phyloP scores from a whole-genome alignment of 30 jellyfish, hydroid and myxozoan genomes.

The Cassiopea xamachana region DNA sequence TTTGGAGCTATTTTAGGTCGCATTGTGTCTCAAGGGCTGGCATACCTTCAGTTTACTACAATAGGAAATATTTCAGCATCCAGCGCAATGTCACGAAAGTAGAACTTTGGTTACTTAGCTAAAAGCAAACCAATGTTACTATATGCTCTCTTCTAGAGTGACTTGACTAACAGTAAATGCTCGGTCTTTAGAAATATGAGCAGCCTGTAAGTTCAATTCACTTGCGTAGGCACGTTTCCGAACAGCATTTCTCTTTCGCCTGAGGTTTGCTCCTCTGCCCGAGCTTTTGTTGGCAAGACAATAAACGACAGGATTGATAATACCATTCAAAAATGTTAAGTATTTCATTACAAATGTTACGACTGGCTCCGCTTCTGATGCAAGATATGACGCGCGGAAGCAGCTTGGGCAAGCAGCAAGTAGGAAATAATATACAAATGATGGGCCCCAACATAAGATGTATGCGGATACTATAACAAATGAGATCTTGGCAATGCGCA shows the following conservation, averaged over 20 bases:
- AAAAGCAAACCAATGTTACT: too few species aligned
- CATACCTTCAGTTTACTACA: too few species aligned
- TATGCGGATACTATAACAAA: conserved; percentile 51
- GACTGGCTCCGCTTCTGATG: conserved; percentile 63
- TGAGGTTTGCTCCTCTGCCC: not conserved
- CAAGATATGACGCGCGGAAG: conserved; percentile 58
- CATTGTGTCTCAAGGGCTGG: too few species aligned
- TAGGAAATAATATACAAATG: conserved; percentile 77
- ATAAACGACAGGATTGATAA: conserved; percentile 83
- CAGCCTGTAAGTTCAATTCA: not conserved
- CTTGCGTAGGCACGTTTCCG: not conserved
- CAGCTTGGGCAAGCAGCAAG: conserved; percentile 69
- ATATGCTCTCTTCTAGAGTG: not conserved
- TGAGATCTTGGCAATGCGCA: conserved; percentile 70
- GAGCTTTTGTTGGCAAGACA: conserved; percentile 29
- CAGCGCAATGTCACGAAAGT: too few species aligned
- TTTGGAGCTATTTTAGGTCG: too few species aligned
- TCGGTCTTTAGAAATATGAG: not conserved
- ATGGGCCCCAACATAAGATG: conserved; percentile 94
- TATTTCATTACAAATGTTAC: conserved; percentile 74
- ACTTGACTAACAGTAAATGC: not conserved
- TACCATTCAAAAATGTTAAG: conserved; percentile 86
- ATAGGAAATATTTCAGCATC: too few species aligned
- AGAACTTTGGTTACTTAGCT: too few species aligned
- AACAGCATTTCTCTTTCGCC: not conserved